Evolutionary conservation across 1,140 invertebrate genomes (phyloP).

Genomic region (Apis cerana): DNA sequence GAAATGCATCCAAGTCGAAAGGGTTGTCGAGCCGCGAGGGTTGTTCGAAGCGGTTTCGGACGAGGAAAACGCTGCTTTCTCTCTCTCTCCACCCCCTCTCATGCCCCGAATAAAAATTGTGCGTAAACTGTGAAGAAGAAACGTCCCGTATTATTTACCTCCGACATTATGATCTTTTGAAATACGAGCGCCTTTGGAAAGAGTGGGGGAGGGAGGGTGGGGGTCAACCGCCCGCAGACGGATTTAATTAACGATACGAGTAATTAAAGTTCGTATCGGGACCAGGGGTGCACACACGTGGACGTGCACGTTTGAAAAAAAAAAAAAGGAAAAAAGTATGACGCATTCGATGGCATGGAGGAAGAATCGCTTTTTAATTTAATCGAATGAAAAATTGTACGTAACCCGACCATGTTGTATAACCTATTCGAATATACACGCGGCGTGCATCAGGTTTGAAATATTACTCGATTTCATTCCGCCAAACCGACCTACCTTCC

Average conservation of each 20-base stretch:
- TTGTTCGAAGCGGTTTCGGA: background rate
- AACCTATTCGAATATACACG: background rate
- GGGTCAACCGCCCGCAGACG: constrained; percentile 45
- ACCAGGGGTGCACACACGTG: background rate
- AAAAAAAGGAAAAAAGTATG: background rate
- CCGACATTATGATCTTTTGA: constrained; percentile 60
- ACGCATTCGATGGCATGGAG: background rate
- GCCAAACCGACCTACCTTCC: too few species aligned
- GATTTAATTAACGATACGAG: constrained; percentile 62
- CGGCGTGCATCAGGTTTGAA: background rate
- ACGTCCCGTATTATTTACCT: constrained; percentile 64
- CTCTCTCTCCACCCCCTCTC: background rate
- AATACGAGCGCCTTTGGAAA: constrained; percentile 32
- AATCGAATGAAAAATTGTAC: constrained; percentile 13
- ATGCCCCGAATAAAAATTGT: constrained; percentile 38
- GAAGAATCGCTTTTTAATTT: constrained; percentile 35
- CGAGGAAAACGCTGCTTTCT: background rate
- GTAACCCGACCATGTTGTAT: background rate
- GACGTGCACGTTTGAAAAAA: background rate
- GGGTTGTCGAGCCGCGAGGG: constrained; percentile 4
- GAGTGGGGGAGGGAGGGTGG: background rate
- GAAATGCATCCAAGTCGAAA: constrained; percentile 51
- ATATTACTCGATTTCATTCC: background rate
- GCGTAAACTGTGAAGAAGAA: constrained; percentile 31
- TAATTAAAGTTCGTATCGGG: constrained; percentile 50